Evolutionary conservation across 2,797 vertebrate genomes (phyloP).

Genomic region (Sebastes elongatus): DNA sequence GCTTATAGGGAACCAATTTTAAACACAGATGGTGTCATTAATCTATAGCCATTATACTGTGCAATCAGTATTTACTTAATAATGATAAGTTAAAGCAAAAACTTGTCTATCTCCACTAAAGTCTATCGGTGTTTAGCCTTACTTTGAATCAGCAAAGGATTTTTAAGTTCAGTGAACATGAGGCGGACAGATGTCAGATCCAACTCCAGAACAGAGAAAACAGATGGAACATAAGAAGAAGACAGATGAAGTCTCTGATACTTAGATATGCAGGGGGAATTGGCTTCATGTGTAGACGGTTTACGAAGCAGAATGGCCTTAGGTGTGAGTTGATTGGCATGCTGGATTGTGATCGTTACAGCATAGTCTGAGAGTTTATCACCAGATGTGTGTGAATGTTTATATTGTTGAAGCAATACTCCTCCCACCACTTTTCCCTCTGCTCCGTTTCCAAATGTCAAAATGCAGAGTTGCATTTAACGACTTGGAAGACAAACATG

Average conservation of each 20-base stretch:
- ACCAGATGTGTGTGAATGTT: constrained; percentile 25
- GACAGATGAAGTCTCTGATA: neutral
- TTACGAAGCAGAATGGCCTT: neutral
- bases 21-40: too few relatives aligned
- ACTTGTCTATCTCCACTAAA: too few relatives aligned
- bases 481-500: constrained; percentile 49
- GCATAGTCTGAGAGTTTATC: neutral
- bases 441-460: constrained; percentile 35
- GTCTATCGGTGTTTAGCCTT: too few relatives aligned
- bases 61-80: too few relatives aligned
- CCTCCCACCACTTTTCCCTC: constrained; percentile 30
- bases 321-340: neutral
- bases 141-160: neutral
- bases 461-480: constrained; percentile 57
- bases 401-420: neutral
- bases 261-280: neutral
- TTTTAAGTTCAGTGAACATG: neutral
- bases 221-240: neutral
- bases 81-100: too few relatives aligned
- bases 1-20: too few relatives aligned
- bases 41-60: too few relatives aligned
- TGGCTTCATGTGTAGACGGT: neutral
- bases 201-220: neutral
- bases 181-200: constrained; percentile 31
- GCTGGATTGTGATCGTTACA: neutral